These are phyloP conservation scores for Dryadula phaetusa DNA, from an alignment of 2,888 invertebrate species.

Conservation along the genomic window DNA sequence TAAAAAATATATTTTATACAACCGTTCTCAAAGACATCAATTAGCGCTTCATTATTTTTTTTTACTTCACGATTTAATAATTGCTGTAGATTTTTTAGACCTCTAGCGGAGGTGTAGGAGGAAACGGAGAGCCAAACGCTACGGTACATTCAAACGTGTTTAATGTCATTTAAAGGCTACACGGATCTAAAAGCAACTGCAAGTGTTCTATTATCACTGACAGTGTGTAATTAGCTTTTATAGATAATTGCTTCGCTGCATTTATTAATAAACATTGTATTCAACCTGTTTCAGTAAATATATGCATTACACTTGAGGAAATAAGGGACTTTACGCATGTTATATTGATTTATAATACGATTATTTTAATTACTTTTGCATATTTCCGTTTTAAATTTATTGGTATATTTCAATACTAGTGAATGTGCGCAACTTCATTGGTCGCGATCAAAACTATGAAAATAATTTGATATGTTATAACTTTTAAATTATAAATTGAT, in stretches of 20 bases:
- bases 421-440: no score
- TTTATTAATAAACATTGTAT: conserved; percentile 8
- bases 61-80: no score
- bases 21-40: no score
- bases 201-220: conserved; percentile 12
- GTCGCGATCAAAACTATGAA: no score
- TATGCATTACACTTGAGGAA: background rate
- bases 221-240: conserved; percentile 1
- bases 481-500: no score
- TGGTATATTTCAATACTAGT: no score
- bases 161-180: background rate
- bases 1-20: no score
- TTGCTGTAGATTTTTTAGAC: no score
- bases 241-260: conserved; percentile 17
- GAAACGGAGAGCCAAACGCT: no score
- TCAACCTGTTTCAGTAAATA: background rate
- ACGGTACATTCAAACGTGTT: background rate
- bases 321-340: background rate
- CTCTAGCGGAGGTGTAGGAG: no score
- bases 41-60: no score
- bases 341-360: background rate
- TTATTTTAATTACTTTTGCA: background rate
- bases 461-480: no score
- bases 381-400: background rate
- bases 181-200: background rate